These are phyloP conservation scores for Gandaritis pyraliata DNA, from an alignment of 2,888 invertebrate genomes.

Conservation along the genomic window DNA sequence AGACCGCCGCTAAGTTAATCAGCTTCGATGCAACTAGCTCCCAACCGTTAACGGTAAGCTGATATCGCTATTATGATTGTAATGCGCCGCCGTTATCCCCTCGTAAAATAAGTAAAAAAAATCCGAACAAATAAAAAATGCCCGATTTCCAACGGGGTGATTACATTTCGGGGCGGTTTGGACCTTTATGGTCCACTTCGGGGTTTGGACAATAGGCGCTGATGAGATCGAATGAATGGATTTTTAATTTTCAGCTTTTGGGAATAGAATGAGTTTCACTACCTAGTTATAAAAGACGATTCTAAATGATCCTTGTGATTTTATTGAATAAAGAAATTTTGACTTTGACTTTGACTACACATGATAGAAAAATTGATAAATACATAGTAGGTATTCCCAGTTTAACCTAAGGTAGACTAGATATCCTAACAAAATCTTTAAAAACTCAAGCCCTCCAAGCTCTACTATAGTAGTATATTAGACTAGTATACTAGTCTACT, in stretches of 20 bases:
- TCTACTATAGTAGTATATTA: too few relatives aligned
- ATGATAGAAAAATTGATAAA: too few relatives aligned
- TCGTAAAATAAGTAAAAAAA: constrained; percentile 28
- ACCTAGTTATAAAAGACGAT: too few relatives aligned
- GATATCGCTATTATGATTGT: constrained; percentile 80
- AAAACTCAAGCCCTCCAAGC: too few relatives aligned
- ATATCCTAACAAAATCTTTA: too few relatives aligned
- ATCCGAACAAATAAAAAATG: constrained; percentile 53
- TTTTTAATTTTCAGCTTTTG: constrained; percentile 4
- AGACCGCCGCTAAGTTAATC: constrained; percentile 13
- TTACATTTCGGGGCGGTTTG: constrained; percentile 60
- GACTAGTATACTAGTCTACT: too few relatives aligned
- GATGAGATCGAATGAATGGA: constrained; percentile 35
- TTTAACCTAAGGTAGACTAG: too few relatives aligned
- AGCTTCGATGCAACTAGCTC: constrained; percentile 44
- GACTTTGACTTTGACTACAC: too few relatives aligned
- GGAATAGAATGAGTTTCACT: too few relatives aligned
- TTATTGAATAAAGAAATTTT: too few relatives aligned
- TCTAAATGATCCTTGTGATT: too few relatives aligned
- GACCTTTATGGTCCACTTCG: constrained; percentile 40
- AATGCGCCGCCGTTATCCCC: constrained; percentile 75
- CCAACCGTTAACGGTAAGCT: constrained; percentile 80
- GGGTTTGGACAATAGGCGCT: constrained; percentile 36
- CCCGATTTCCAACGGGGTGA: constrained; percentile 60
- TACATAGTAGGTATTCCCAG: too few relatives aligned